These are phyloP conservation scores for Cavia aperea DNA, from an alignment of 2,113 vertebrate species.

Conservation along the genomic window DNA sequence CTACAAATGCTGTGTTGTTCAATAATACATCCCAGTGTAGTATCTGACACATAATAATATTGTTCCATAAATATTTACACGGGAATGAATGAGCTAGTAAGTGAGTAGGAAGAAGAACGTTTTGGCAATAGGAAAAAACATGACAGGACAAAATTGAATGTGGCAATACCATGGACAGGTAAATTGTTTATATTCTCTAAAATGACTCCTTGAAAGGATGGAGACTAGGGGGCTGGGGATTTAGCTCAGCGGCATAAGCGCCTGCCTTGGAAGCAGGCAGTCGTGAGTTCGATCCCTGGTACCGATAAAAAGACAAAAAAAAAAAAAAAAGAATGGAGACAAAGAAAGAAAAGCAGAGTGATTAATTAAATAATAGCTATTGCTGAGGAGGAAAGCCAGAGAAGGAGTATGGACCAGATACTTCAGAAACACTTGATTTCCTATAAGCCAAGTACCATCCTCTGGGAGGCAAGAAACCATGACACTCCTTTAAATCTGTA, in stretches of 20 bases:
- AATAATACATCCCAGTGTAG: background rate
- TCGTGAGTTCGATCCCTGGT: too few relatives aligned
- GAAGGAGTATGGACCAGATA: background rate
- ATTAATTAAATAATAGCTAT: background rate
- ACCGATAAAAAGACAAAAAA: too few relatives aligned
- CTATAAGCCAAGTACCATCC: background rate
- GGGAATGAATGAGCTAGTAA: slow-evolving; percentile 25
- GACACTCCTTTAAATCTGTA: background rate
- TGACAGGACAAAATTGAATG: background rate
- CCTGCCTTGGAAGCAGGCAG: too few relatives aligned
- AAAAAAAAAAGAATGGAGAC: background rate
- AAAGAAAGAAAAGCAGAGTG: slow-evolving; percentile 1
- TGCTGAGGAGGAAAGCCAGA: slow-evolving; percentile 3
- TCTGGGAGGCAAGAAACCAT: slow-evolving; percentile 21
- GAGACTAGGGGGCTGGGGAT: background rate
- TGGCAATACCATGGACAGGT: slow-evolving; percentile 9
- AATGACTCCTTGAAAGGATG: background rate
- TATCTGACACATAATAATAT: slow-evolving; percentile 16
- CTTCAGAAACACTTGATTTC: slow-evolving; percentile 12
- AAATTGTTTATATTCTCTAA: slow-evolving; percentile 31
- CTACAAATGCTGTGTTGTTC: slow-evolving; percentile 9
- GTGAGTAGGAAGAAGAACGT: slow-evolving; percentile 7
- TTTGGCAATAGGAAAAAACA: slow-evolving; percentile 30
- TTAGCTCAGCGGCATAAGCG: too few relatives aligned
- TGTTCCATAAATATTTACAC: slow-evolving; percentile 20